Conservation (phyloP, 2,888 invertebrate genomes). For the Parascotia fuliginaria region DNA sequence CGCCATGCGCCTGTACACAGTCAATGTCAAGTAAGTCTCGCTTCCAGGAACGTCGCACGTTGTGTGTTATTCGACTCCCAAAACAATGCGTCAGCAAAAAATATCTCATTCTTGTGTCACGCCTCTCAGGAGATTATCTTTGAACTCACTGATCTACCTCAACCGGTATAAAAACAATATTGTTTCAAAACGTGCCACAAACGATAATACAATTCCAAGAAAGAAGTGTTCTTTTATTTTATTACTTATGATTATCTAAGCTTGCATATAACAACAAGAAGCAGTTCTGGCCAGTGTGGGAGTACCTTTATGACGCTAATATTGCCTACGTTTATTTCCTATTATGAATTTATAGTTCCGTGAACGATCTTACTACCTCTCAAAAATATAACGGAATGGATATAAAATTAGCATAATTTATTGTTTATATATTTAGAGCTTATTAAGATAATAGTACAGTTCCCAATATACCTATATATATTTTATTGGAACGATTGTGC, state of each 20-base stretch:
- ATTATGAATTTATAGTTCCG: constrained; percentile 57
- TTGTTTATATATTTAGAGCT: constrained; percentile 40
- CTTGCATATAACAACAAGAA: constrained; percentile 46
- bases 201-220: constrained; percentile 39
- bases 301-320: constrained; percentile 58
- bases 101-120: constrained; percentile 69
- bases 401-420: constrained; percentile 49
- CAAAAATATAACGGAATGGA: constrained; percentile 53
- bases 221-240: constrained; percentile 43
- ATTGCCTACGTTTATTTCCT: constrained; percentile 61
- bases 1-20: constrained; percentile 14
- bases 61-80: constrained; percentile 48
- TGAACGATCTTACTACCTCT: constrained; percentile 55
- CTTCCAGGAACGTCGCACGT: constrained; percentile 39
- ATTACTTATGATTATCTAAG: constrained; percentile 36
- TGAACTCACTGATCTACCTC: constrained; percentile 65
- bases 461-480: constrained; percentile 11
- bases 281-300: constrained; percentile 51
- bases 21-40: constrained; percentile 45
- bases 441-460: constrained; percentile 35
- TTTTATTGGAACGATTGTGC: constrained; percentile 19
- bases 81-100: constrained; percentile 78
- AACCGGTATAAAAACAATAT: constrained; percentile 64
- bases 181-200: constrained; percentile 42
- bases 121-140: constrained; percentile 69